Evolutionary conservation across 2,797 vertebrate species (phyloP).

Genomic region (Rhinoraja longicauda): DNA sequence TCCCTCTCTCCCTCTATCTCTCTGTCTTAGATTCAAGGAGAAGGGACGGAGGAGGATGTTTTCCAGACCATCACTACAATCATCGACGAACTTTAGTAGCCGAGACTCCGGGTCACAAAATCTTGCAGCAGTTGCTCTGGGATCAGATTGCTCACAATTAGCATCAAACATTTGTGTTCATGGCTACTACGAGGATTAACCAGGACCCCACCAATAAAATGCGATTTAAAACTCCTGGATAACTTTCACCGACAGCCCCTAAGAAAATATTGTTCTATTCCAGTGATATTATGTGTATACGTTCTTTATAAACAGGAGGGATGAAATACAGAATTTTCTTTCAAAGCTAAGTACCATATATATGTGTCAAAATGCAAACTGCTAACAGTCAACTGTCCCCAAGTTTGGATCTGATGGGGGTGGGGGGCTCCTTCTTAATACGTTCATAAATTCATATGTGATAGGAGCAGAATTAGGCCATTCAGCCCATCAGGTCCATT

Average conservation of each 20-base stretch:
- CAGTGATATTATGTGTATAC: slow-evolving; percentile 22
- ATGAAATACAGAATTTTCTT: slow-evolving; percentile 11
- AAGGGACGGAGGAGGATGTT: slow-evolving; percentile 3
- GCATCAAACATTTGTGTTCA: neutral
- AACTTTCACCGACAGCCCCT: slow-evolving; percentile 17
- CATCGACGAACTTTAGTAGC: neutral
- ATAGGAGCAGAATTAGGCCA: too few relatives aligned
- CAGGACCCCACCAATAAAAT: slow-evolving; percentile 20
- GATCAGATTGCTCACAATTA: neutral
- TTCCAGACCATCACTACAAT: neutral
- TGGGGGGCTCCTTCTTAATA: neutral
- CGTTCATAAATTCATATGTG: too few relatives aligned
- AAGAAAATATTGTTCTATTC: neutral
- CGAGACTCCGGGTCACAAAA: neutral
- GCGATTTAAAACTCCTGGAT: slow-evolving; percentile 17
- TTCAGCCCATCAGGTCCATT: too few relatives aligned
- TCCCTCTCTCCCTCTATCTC: too few relatives aligned
- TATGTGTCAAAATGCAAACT: neutral
- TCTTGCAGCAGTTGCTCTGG: neutral
- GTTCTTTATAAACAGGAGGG: slow-evolving; percentile 19
- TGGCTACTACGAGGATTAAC: neutral
- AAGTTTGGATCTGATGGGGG: neutral
- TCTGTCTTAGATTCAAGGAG: neutral
- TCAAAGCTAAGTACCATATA: neutral
- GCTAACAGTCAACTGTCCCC: too few relatives aligned